These are phyloP conservation scores for Drosophila siamana DNA, from an alignment of 2,888 invertebrate genomes.

Conservation along the genomic window DNA sequence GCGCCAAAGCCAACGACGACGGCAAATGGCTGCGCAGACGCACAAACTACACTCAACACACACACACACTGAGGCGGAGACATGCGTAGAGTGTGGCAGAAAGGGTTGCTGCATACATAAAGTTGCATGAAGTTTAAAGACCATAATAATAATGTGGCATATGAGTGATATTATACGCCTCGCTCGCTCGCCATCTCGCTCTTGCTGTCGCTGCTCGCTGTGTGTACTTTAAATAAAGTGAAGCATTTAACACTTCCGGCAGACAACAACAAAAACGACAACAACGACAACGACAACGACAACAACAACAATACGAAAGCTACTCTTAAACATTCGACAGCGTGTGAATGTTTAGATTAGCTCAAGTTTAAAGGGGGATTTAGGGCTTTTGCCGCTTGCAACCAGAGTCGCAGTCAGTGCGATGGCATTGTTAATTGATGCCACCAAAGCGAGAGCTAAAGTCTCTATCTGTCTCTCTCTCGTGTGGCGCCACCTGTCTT, in stretches of 20 bases:
- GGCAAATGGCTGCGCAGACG: slow-evolving; percentile 61
- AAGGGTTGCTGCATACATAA: slow-evolving; percentile 59
- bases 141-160: slow-evolving; percentile 75
- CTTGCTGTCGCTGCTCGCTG: slow-evolving; percentile 30
- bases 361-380: slow-evolving; percentile 14
- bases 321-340: slow-evolving; percentile 53
- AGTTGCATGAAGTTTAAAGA: slow-evolving; percentile 52
- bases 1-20: slow-evolving; percentile 62
- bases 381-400: slow-evolving; percentile 2
- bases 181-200: slow-evolving; percentile 9
- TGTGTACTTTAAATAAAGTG: slow-evolving; percentile 77
- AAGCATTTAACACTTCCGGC: slow-evolving; percentile 82
- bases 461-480: no score
- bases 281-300: slow-evolving; percentile 46
- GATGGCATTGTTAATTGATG: slow-evolving; percentile 16
- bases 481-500: slow-evolving; percentile 49
- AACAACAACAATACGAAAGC: slow-evolving; percentile 44
- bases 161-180: slow-evolving; percentile 66
- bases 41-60: slow-evolving; percentile 31
- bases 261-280: slow-evolving; percentile 54
- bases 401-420: slow-evolving; percentile 1
- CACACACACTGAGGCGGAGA: slow-evolving; percentile 9
- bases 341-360: slow-evolving; percentile 74
- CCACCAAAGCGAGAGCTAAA: slow-evolving; percentile 11
- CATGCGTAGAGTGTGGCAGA: slow-evolving; percentile 13